Conservation (phyloP, 1,140 invertebrate genomes). For the Eupeodes corollae region DNA sequence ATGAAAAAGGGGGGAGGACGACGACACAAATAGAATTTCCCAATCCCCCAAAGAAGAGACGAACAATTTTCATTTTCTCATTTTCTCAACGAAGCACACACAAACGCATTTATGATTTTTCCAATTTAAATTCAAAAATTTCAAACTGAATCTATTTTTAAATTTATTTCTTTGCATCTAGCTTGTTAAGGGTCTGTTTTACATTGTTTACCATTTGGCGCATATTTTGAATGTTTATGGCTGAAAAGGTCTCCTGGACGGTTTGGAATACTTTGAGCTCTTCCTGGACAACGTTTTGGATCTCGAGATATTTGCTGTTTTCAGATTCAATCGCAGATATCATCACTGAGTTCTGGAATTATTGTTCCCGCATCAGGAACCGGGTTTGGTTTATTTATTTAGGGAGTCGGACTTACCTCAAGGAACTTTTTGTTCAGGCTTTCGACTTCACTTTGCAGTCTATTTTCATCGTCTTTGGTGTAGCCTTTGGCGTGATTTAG, state of each 20-base stretch:
- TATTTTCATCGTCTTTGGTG: constrained; percentile 11
- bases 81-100: constrained; percentile 3
- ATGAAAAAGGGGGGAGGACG: no score
- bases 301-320: constrained; percentile 10
- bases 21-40: no score
- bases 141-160: background rate
- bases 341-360: constrained; percentile 21
- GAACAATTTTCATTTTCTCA: constrained; percentile 9
- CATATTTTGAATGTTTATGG: background rate
- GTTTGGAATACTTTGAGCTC: constrained; percentile 10
- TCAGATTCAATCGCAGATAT: constrained; percentile 18
- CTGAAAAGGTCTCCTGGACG: background rate
- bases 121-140: background rate
- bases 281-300: constrained; percentile 9
- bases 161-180: background rate
- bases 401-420: constrained; percentile 11
- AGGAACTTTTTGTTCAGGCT: constrained; percentile 13
- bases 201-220: background rate
- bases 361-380: no score
- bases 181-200: background rate
- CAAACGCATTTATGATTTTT: background rate
- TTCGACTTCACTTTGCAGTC: constrained; percentile 10
- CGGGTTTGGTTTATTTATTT: background rate
- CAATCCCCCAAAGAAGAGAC: constrained; percentile 14
- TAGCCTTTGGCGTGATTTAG: constrained; percentile 5